Percentiles rank a stretch among this genome's conserved stretches.
Conservation (phyloP, 2,113 vertebrate genomes). For the Microcebus tavaratra region DNA sequence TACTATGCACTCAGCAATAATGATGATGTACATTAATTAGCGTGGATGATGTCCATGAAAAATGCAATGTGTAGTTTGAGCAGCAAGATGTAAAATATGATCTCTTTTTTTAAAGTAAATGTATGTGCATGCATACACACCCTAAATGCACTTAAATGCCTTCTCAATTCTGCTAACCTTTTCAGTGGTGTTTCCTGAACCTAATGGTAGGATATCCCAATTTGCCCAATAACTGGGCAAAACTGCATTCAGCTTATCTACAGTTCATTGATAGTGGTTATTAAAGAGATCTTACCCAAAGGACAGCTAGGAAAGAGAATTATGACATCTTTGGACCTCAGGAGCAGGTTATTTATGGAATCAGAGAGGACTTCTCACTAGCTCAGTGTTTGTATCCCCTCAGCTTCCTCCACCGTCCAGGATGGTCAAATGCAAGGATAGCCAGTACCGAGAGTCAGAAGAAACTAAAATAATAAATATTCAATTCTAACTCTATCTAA, state of each 20-base stretch:
- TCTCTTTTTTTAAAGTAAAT: not conserved
- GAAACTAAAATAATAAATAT: not conserved
- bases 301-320: not conserved
- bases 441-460: not conserved
- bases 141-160: not conserved
- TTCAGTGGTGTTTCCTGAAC: not conserved
- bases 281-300: not conserved
- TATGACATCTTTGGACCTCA: not conserved
- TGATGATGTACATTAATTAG: not conserved
- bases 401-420: not conserved
- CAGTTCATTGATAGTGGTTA: not conserved
- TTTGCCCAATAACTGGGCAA: not conserved
- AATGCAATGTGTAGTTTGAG: not conserved
- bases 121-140: not conserved
- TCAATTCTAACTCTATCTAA: not conserved
- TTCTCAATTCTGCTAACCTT: not conserved
- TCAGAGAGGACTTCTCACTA: not conserved
- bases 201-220: not conserved
- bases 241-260: not conserved
- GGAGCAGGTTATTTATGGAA: not conserved
- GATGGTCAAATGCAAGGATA: not conserved
- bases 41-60: not conserved
- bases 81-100: not conserved
- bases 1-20: not conserved
- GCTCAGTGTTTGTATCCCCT: not conserved